Evolutionary conservation across 1,140 invertebrate genomes (phyloP), one percentile per base, ranked within the genome.

Genomic region (Harlomillsia oculata): DNA sequence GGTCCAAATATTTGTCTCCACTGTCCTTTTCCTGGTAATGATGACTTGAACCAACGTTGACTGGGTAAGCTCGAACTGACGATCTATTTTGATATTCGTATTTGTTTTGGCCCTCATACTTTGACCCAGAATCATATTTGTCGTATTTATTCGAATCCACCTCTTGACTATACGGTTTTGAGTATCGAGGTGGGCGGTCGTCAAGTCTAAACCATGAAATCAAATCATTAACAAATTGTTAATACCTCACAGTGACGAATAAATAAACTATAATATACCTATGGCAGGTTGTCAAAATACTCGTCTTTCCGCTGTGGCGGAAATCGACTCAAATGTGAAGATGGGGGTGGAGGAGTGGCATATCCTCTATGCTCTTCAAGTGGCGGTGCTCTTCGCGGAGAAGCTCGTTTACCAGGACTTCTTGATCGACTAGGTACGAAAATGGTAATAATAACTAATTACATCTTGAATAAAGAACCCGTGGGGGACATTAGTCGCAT

Each of bases 351-450:
- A n/a, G n/a, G n/a, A n/a, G n/a, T n/a, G n/a, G n/a, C n/a, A n/a
- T n/a, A n/a, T n/a, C n/a, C n/a, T n/a, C n/a, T n/a, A n/a, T n/a
- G n/a, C n/a, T n/a, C n/a, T n/a, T n/a, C n/a, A 43, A 44, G 61
- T 39, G 64, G 62, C 9, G 64, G 62, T 9, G 61, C 64, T 28
- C 62, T 11, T 40, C 64, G 23, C 14, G 62, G 63, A 23, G 57
- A 64, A 13, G 53, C 63, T 40, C 59, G 9, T 48, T 56, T 63
- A 44, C 43, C 28, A 34, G 53, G 16, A 25, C 40, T 49, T 25
- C 43, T 29, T 9, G 50, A 49, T 23, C 44, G 25, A 28, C 18
- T 56, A 23, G 18, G 5, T 5, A 39, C 21, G 28, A 52, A n/a
- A 32, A 44, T 40, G 5, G 8, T 34, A 34, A 8, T n/a, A 34